Evolutionary conservation across 2,888 invertebrate genomes (phyloP).

Genomic region (Tetragonula carbonaria): DNA sequence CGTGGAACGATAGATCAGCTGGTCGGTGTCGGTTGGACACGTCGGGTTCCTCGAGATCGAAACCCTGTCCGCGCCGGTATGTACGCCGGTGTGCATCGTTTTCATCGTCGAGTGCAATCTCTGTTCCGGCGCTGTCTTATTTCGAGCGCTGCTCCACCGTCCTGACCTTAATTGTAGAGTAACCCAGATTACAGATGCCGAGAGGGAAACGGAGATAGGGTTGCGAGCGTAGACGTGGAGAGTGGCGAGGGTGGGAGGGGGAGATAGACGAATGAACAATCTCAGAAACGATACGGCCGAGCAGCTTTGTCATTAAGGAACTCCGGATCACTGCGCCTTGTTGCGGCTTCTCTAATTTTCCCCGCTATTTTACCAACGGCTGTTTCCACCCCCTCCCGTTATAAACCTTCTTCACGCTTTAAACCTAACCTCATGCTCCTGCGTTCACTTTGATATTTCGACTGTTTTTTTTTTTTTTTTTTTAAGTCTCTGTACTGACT

Average conservation of each 20-base stretch:
- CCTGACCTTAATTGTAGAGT: conserved; percentile 73
- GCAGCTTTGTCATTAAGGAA: conserved; percentile 66
- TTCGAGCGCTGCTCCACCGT: conserved; percentile 62
- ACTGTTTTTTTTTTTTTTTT: not conserved
- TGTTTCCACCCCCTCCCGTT: not conserved
- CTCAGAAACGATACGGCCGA: conserved; percentile 64
- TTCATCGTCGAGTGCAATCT: conserved; percentile 64
- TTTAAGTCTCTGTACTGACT: not conserved
- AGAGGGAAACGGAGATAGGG: conserved; percentile 57
- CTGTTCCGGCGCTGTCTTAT: conserved; percentile 64
- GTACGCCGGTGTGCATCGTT: conserved; percentile 44
- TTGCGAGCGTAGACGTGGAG: not conserved
- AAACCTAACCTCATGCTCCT: not conserved
- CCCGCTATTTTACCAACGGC: conserved; percentile 19
- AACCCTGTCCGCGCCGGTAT: conserved; percentile 13
- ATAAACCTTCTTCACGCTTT: not conserved
- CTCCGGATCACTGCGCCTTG: conserved; percentile 51
- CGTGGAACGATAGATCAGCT: not conserved
- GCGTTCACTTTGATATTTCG: not conserved
- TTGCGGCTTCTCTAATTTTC: conserved; percentile 63
- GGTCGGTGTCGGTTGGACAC: conserved; percentile 8
- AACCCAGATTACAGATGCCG: conserved; percentile 71
- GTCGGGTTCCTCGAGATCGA: conserved; percentile 16
- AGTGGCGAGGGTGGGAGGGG: not conserved
- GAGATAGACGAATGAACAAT: conserved; percentile 63